phyloP scores from a whole-genome alignment of 2,888 invertebrate genomes.

The Euclidia mi region DNA sequence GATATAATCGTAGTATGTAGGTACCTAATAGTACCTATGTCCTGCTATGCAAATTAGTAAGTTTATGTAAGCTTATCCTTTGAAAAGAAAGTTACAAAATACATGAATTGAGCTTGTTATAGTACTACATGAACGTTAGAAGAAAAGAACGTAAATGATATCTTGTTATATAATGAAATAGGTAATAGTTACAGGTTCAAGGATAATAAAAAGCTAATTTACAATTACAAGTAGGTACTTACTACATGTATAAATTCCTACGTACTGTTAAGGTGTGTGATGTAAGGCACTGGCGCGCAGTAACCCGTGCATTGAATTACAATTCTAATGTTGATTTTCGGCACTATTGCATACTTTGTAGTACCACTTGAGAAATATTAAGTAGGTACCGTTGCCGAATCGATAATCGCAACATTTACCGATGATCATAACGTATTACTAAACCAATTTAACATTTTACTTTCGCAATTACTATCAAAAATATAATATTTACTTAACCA shows the following conservation, averaged over 20 bases:
- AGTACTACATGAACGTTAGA: too few relatives aligned
- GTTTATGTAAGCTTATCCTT: too few relatives aligned
- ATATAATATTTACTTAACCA: not conserved
- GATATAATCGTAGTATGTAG: too few relatives aligned
- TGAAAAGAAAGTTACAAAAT: too few relatives aligned
- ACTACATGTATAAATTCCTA: slow-evolving; percentile 3
- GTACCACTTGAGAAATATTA: slow-evolving; percentile 54
- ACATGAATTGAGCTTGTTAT: too few relatives aligned
- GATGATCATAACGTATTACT: slow-evolving; percentile 34
- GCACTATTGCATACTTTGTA: slow-evolving; percentile 51
- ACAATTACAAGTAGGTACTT: slow-evolving; percentile 7
- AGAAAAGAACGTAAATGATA: too few relatives aligned
- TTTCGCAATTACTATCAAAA: slow-evolving; percentile 21
- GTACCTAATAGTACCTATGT: too few relatives aligned
- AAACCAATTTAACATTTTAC: slow-evolving; percentile 35
- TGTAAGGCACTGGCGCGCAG: slow-evolving; percentile 32
- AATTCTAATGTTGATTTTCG: slow-evolving; percentile 59
- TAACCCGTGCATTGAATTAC: slow-evolving; percentile 49
- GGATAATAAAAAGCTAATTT: slow-evolving; percentile 27
- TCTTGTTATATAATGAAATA: too few relatives aligned
- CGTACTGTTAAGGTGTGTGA: slow-evolving; percentile 36
- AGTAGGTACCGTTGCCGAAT: slow-evolving; percentile 54
- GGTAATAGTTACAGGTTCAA: slow-evolving; percentile 20
- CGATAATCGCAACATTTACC: slow-evolving; percentile 47
- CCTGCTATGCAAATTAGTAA: too few relatives aligned